phyloP scores from a whole-genome alignment of 2,888 invertebrate species.

The Proisotoma minuta region DNA sequence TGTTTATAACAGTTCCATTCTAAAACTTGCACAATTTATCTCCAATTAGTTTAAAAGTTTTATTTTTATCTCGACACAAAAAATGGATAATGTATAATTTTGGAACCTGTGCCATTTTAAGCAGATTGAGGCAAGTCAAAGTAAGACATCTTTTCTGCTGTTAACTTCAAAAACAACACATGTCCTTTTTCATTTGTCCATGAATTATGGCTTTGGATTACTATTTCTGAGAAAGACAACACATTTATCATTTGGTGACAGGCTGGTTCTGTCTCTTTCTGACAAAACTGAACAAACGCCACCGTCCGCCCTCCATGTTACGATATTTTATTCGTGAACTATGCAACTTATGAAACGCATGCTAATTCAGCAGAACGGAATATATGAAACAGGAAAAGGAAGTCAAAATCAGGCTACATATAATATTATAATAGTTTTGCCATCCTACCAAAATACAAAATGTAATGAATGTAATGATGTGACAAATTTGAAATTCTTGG shows the following conservation, averaged over 20 bases:
- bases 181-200: slow-evolving; percentile 37
- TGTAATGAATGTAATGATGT: not conserved
- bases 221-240: slow-evolving; percentile 33
- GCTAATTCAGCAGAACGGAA: not conserved
- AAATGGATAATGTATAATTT: not conserved
- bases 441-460: not conserved
- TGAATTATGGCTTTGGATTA: slow-evolving; percentile 39
- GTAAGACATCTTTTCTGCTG: slow-evolving; percentile 1
- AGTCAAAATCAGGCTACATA: not conserved
- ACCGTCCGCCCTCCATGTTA: too few species aligned
- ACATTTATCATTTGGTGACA: slow-evolving; percentile 36
- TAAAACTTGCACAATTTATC: too few species aligned
- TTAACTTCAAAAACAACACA: slow-evolving; percentile 27
- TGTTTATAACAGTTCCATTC: too few species aligned
- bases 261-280: slow-evolving; percentile 26
- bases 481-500: slow-evolving; percentile 4
- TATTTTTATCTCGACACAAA: too few species aligned
- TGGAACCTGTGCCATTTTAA: not conserved
- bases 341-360: too few species aligned
- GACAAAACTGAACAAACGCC: slow-evolving; percentile 7
- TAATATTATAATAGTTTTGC: not conserved
- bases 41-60: too few species aligned
- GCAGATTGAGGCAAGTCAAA: slow-evolving; percentile 1
- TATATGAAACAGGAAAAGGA: not conserved
- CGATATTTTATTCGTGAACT: too few species aligned